phyloP scores from a whole-genome alignment of 2,797 vertebrate genomes.

The Phoxinus dragarum region DNA sequence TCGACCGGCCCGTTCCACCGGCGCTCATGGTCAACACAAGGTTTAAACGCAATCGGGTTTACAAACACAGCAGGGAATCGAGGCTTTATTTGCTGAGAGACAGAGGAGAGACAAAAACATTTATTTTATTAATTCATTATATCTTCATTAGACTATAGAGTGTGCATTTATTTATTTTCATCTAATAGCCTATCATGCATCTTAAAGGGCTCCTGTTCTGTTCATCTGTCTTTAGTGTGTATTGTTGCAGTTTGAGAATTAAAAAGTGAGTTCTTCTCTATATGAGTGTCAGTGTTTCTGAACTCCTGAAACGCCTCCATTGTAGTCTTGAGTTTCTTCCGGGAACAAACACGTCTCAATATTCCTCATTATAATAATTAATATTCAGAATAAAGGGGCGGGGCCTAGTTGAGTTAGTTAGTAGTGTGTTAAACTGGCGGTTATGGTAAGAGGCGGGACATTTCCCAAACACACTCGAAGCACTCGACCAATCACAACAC shows the following conservation, averaged over 20 bases:
- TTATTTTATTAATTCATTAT: neutral
- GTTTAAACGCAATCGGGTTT: conserved; percentile 57
- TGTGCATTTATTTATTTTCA: neutral
- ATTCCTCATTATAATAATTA: too few species aligned
- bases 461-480: too few species aligned
- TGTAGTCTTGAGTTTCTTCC: too few species aligned
- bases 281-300: too few species aligned
- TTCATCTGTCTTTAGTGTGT: neutral
- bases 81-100: neutral
- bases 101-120: neutral
- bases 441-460: too few species aligned
- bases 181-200: neutral
- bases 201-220: neutral
- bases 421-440: too few species aligned
- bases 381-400: too few species aligned
- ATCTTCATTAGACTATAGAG: neutral
- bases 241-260: neutral
- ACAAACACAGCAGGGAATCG: neutral
- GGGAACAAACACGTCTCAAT: too few species aligned
- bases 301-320: too few species aligned
- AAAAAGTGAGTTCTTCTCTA: too few species aligned
- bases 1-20: conserved; percentile 57
- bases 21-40: conserved; percentile 12
- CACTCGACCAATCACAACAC: too few species aligned
- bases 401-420: too few species aligned